Base-by-base conservation (phyloP, 35 echinoderm and acorn worm genomes). In the Apostichopus californicus region DNA sequence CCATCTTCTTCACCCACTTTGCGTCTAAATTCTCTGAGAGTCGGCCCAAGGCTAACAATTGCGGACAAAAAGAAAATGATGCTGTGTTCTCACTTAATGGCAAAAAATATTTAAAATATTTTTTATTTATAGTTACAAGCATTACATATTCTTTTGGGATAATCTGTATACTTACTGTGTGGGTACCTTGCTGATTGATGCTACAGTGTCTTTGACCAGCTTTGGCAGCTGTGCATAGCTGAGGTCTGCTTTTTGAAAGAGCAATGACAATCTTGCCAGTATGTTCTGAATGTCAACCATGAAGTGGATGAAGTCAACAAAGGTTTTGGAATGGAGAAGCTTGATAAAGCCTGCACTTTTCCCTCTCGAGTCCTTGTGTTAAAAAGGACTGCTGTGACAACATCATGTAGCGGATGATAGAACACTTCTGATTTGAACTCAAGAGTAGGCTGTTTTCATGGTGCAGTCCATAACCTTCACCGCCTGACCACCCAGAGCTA, bases 341-440 rank as follows among this genome's bases (percentile, higher is more conserved):
- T 83, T 83, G 14, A 83, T 55, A 28, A 59, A 83, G 55, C 80
- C 80, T 28, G 80, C 80, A 83, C 21, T 28, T 54, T 59, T 83
- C 34, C 80, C 80, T 28, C 56, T 56, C 2, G 80, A 13, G 56
- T 20, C 80, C 55, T 20, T 28, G 21, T 80, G 24, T 0, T 2
- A 80, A 7, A n/a, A 3, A 80, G 7, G 58, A 61, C 8, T 1
- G 58, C 58, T 9, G 34, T 46, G 8, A 11, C 7, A 61, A 61
- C 58, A 9, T 61, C 7, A 8, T 61, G 58, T 9, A 61, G 58
- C 58, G 12, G 58, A 61, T 12, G 58, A 9, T 61, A 12, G 58
- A 61, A 61, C 12, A 61, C 12, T 61, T 12, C 58, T 61, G 58
- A 46, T 46, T 61, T 61, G 58, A 12, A 61, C 7, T 61, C 12